phyloP scores from a whole-genome alignment of 2,797 vertebrate genomes.

The Euphonia xanthogaster region DNA sequence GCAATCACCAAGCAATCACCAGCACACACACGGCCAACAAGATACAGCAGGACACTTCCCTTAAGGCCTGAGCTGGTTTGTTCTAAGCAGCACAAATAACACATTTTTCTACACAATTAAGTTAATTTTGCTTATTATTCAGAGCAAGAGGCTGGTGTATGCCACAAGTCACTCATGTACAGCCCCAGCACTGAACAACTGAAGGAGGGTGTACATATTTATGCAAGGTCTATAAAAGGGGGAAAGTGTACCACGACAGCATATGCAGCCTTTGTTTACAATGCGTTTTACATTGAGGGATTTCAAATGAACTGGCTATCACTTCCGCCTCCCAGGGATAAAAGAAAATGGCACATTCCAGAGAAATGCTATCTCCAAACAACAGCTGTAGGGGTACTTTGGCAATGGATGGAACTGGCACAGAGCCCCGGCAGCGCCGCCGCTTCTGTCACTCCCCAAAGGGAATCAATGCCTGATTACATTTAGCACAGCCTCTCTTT shows the following conservation, averaged over 20 bases:
- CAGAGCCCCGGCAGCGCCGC: not conserved
- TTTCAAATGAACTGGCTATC: slow-evolving; percentile 43
- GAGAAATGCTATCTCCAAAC: slow-evolving; percentile 53
- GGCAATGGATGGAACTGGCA: not conserved
- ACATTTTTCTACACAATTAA: not conserved
- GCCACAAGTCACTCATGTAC: not conserved
- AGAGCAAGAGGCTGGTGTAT: not conserved
- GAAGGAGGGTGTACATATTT: not conserved
- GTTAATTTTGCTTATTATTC: slow-evolving; percentile 34
- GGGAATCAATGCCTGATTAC: not conserved
- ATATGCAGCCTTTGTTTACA: not conserved
- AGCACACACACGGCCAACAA: not conserved
- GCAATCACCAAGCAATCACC: not conserved
- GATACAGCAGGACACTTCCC: not conserved
- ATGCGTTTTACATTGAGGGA: slow-evolving; percentile 27
- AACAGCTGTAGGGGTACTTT: slow-evolving; percentile 34
- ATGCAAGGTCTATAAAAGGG: not conserved
- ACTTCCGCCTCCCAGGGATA: slow-evolving; percentile 21
- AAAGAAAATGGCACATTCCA: slow-evolving; percentile 34
- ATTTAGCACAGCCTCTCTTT: not conserved
- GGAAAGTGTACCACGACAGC: not conserved
- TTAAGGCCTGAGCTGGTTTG: not conserved
- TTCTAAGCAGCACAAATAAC: not conserved
- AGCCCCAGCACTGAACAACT: not conserved
- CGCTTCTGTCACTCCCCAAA: not conserved